phyloP scores from a whole-genome alignment of 2,797 vertebrate genomes.

The Crenuchus spilurus region DNA sequence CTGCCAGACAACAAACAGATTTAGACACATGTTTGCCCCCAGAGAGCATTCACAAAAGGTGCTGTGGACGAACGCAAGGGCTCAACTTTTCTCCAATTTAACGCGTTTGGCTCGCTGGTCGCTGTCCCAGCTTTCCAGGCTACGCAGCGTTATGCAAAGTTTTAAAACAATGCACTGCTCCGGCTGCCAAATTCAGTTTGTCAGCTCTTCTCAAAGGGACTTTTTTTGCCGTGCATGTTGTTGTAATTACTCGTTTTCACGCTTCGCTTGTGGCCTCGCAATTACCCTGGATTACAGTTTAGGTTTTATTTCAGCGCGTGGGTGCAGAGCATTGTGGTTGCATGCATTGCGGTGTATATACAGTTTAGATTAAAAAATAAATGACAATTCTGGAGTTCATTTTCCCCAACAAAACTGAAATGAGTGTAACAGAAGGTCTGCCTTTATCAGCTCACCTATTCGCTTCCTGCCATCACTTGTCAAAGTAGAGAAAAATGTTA shows the following conservation, averaged over 20 bases:
- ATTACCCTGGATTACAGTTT: constrained; percentile 49
- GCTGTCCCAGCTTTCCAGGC: constrained; percentile 54
- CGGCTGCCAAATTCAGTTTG: constrained; percentile 48
- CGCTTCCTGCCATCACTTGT: background rate
- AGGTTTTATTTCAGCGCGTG: constrained; percentile 45
- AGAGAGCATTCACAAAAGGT: constrained; percentile 57
- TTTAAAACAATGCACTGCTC: constrained; percentile 52
- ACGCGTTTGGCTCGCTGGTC: constrained; percentile 53
- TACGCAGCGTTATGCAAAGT: constrained; percentile 60
- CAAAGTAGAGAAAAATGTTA: background rate
- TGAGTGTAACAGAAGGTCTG: background rate
- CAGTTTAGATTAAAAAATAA: constrained; percentile 42
- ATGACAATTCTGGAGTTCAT: background rate
- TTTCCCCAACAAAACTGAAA: background rate
- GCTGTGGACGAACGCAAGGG: constrained; percentile 51
- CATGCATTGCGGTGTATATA: constrained; percentile 10
- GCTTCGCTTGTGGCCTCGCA: constrained; percentile 44
- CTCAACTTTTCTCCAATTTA: constrained; percentile 51
- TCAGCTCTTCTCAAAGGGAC: constrained; percentile 30
- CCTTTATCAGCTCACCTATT: background rate
- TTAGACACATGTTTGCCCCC: constrained; percentile 61
- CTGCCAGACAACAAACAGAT: constrained; percentile 62
- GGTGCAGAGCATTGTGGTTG: constrained; percentile 11
- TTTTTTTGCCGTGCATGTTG: constrained; percentile 31
- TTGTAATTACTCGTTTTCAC: constrained; percentile 50